A percentile compares a stretch with the other conserved stretches of the same genome.
Conservation (phyloP, 2,797 vertebrate species). For the Acanthornis magna region DNA sequence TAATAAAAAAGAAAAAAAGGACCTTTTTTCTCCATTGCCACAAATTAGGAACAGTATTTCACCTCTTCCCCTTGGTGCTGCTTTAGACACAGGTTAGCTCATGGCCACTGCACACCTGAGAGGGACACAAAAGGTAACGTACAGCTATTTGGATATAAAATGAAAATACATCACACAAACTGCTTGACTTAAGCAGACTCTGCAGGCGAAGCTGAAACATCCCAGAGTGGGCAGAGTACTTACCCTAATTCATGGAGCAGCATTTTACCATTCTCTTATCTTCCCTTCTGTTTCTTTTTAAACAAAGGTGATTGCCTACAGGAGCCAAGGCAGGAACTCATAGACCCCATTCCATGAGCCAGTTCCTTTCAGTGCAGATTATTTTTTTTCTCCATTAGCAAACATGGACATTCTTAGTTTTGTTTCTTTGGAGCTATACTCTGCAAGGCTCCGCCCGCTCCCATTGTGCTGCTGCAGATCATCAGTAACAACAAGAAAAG, state of each 20-base stretch:
- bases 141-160: neutral
- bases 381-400: neutral
- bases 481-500: conserved; percentile 27
- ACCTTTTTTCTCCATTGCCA: neutral
- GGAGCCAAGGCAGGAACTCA: neutral
- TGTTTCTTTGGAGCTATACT: conserved; percentile 55
- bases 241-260: neutral
- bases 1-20: neutral
- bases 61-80: neutral
- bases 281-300: neutral
- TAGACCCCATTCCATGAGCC: conserved; percentile 18
- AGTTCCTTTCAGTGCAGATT: conserved; percentile 21
- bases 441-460: neutral
- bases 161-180: neutral
- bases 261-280: neutral
- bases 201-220: neutral
- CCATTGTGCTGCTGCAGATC: neutral
- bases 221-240: neutral
- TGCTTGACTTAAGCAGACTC: neutral
- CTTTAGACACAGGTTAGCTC: neutral
- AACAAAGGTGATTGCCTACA: neutral
- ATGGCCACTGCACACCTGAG: neutral
- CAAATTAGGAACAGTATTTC: neutral
- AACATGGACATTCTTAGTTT: conserved; percentile 66
- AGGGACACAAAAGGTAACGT: neutral